Conservation (phyloP, 2,113 vertebrate genomes). For the Ciconia stormi region DNA sequence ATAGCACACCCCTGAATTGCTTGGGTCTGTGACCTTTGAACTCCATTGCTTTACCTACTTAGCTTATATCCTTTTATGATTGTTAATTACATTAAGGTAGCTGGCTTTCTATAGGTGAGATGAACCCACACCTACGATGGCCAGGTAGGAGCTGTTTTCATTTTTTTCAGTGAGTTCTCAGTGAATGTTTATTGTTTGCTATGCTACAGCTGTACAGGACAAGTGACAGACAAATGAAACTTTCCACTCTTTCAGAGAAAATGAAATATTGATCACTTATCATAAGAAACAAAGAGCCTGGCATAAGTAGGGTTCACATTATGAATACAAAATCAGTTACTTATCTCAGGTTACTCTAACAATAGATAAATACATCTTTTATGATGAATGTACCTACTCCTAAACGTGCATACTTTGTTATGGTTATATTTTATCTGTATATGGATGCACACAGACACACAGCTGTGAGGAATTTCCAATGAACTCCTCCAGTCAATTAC, state of each 20-base stretch:
- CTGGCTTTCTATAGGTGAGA: constrained; percentile 7
- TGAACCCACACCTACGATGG: background rate
- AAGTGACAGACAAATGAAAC: constrained; percentile 71
- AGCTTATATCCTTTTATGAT: constrained; percentile 69
- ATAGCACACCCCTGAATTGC: constrained; percentile 52
- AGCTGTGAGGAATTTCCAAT: background rate
- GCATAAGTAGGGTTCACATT: constrained; percentile 60
- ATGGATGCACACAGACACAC: background rate
- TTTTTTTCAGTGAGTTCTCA: background rate
- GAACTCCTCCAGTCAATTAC: background rate
- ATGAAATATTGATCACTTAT: constrained; percentile 94
- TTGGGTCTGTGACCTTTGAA: constrained; percentile 51
- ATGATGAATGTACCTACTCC: constrained; percentile 28
- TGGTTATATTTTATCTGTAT: background rate
- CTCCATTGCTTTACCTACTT: constrained; percentile 38
- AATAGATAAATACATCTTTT: constrained; percentile 36
- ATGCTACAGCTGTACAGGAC: constrained; percentile 53
- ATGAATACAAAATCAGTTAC: constrained; percentile 65
- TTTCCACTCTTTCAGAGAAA: constrained; percentile 83
- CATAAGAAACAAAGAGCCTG: constrained; percentile 82
- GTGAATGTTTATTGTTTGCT: constrained; percentile 40
- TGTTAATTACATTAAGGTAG: constrained; percentile 71
- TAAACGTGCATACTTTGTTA: constrained; percentile 1
- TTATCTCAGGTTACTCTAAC: constrained; percentile 41
- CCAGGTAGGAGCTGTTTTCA: background rate